Conservation (phyloP, 2,113 vertebrate genomes). For the Clarias macrocephalus region DNA sequence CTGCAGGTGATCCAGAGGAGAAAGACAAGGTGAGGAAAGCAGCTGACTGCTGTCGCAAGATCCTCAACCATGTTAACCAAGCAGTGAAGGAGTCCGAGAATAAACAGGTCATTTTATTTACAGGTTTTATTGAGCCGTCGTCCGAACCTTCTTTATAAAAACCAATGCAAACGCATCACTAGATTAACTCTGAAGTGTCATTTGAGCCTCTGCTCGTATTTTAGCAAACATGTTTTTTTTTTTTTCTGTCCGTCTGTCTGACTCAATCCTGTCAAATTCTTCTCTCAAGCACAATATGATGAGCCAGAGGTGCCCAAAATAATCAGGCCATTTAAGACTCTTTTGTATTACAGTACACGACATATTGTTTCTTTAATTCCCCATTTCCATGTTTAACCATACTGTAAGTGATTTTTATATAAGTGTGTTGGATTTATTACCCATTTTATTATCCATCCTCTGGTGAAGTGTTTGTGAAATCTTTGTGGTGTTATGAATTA, state of each 20-base stretch:
- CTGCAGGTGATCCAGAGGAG: constrained; percentile 82
- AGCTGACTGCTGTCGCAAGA: constrained; percentile 88
- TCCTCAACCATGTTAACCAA: constrained; percentile 95
- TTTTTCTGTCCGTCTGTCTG: no score
- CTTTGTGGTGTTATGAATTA: constrained; percentile 7
- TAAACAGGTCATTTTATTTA: constrained; percentile 86
- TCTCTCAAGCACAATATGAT: neutral
- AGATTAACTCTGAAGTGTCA: neutral
- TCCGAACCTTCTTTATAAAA: neutral
- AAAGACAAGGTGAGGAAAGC: constrained; percentile 89
- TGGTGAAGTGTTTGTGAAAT: neutral
- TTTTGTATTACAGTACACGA: neutral
- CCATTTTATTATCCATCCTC: no score
- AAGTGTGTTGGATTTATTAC: neutral
- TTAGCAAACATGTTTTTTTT: neutral
- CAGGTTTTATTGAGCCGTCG: neutral
- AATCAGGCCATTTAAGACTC: neutral
- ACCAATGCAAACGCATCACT: neutral
- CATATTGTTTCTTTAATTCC: neutral
- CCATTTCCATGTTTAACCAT: neutral
- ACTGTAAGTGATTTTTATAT: neutral
- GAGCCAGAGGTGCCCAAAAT: neutral
- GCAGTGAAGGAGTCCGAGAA: constrained; percentile 94
- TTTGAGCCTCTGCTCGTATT: neutral
- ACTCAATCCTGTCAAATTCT: neutral